Conservation (phyloP, 2,113 vertebrate genomes). For the Myxocyprinus asiaticus region DNA sequence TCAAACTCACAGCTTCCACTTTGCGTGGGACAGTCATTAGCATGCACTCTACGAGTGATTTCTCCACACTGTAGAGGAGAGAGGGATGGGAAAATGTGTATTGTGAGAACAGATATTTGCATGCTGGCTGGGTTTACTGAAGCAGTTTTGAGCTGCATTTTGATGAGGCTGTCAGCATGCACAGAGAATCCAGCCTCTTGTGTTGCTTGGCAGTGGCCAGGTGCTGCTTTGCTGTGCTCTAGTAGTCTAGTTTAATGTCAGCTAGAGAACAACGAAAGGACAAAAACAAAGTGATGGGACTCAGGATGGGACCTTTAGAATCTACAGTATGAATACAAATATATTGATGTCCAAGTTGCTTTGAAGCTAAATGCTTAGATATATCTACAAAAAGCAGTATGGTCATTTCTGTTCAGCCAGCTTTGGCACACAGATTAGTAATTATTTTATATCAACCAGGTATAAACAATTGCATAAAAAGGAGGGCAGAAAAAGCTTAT, state of each 20-base stretch:
- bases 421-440: not conserved
- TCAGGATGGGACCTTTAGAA: not conserved
- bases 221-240: slow-evolving; percentile 10
- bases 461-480: not conserved
- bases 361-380: not conserved
- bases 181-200: not conserved
- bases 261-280: not conserved
- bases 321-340: slow-evolving; percentile 6
- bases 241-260: slow-evolving; percentile 13
- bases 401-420: not conserved
- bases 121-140: slow-evolving; percentile 22
- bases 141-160: slow-evolving; percentile 29
- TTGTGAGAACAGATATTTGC: slow-evolving; percentile 22
- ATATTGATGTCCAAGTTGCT: too few species aligned
- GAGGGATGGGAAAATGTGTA: not conserved
- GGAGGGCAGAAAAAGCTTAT: too few species aligned
- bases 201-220: slow-evolving; percentile 18
- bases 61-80: not conserved
- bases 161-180: slow-evolving; percentile 38
- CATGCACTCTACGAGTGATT: slow-evolving; percentile 14
- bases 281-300: not conserved
- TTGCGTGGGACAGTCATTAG: not conserved
- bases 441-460: not conserved
- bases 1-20: not conserved
- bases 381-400: not conserved